Conservation (phyloP, 2,888 invertebrate genomes). For the Synanthedon andrenaeformis region DNA sequence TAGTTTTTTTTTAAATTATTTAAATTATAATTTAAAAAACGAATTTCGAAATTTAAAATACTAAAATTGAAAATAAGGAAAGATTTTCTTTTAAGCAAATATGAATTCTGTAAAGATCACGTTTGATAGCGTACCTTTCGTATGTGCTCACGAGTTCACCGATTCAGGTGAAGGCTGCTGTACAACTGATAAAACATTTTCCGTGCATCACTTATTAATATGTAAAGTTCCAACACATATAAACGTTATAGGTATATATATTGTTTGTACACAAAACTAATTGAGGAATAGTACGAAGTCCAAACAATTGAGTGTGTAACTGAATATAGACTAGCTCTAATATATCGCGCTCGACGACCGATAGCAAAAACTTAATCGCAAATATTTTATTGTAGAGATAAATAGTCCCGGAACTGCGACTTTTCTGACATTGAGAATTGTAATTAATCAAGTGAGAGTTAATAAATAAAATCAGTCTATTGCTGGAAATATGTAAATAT, state of each 20-base stretch:
- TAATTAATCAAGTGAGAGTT: no score
- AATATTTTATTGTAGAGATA: no score
- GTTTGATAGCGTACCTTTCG: background rate
- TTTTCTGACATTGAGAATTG: no score
- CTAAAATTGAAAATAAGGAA: no score
- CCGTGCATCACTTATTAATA: slow-evolving; percentile 3
- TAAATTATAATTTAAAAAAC: no score
- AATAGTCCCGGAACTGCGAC: no score
- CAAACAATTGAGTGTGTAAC: background rate
- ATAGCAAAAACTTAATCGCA: background rate
- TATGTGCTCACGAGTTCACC: slow-evolving; percentile 2
- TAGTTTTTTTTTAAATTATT: no score
- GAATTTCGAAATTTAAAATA: no score
- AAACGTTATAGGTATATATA: background rate
- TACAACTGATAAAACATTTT: slow-evolving; percentile 18
- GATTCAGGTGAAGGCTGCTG: slow-evolving; percentile 16
- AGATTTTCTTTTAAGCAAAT: background rate
- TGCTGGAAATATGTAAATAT: no score
- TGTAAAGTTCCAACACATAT: slow-evolving; percentile 7
- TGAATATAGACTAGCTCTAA: background rate
- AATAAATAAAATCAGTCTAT: no score
- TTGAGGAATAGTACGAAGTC: slow-evolving; percentile 1
- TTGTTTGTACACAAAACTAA: background rate
- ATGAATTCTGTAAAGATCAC: background rate
- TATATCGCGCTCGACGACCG: background rate